phyloP scores from a whole-genome alignment of 2,113 vertebrate genomes.

The Corythaixoides concolor region DNA sequence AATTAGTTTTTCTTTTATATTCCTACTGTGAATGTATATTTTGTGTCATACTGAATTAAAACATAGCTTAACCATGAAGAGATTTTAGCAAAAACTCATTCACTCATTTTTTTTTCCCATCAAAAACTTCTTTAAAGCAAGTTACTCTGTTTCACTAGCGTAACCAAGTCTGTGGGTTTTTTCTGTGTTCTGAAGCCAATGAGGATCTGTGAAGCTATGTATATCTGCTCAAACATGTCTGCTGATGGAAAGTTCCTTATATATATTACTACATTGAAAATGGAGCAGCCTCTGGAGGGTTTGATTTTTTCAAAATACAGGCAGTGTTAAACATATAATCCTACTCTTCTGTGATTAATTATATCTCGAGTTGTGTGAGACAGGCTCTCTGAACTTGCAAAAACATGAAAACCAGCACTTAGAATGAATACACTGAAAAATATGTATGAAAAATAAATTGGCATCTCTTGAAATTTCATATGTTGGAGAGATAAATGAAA shows the following conservation, averaged over 20 bases:
- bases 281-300: not conserved
- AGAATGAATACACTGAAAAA: conserved; percentile 17
- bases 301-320: not conserved
- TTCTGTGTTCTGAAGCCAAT: not conserved
- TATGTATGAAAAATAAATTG: conserved; percentile 23
- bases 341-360: conserved; percentile 45
- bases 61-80: not conserved
- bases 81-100: not conserved
- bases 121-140: conserved; percentile 26
- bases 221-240: not conserved
- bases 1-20: not conserved
- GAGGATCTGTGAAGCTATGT: not conserved
- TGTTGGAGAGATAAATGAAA: not conserved
- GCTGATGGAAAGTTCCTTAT: not conserved
- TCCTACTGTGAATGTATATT: not conserved
- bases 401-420: not conserved
- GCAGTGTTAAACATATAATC: conserved; percentile 15
- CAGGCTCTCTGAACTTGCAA: conserved; percentile 20
- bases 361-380: not conserved
- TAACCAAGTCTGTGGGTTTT: not conserved
- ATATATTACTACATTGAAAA: not conserved
- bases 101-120: not conserved
- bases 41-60: not conserved
- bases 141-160: not conserved
- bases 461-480: not conserved